phyloP scores from a whole-genome alignment of 2,888 invertebrate genomes.

The Acrocyrtus sp. region DNA sequence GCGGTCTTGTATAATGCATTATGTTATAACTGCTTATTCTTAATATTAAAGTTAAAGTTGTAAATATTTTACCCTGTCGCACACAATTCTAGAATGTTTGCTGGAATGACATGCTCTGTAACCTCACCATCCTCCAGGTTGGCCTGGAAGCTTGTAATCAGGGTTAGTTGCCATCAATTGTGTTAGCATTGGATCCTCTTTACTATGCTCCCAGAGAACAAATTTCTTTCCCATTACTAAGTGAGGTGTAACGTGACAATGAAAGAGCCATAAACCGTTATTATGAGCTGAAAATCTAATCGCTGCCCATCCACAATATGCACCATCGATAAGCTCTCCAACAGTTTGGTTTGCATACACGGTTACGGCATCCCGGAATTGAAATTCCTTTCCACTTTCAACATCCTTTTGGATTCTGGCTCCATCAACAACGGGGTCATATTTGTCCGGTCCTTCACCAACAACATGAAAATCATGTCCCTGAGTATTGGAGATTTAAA shows the following conservation, averaged over 20 bases:
- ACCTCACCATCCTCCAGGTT: conserved; percentile 25
- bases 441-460: conserved; percentile 49
- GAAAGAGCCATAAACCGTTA: conserved; percentile 42
- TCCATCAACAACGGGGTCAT: conserved; percentile 42
- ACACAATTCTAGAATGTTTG: too few relatives aligned
- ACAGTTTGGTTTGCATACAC: conserved; percentile 43
- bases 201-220: conserved; percentile 51
- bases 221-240: conserved; percentile 54
- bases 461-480: conserved; percentile 49
- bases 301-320: conserved; percentile 53
- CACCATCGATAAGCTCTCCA: conserved; percentile 21
- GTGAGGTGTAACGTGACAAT: conserved; percentile 55
- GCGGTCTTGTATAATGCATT: too few relatives aligned
- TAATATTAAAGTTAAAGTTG: too few relatives aligned
- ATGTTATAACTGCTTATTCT: too few relatives aligned
- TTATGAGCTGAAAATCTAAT: conserved; percentile 50
- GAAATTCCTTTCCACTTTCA: conserved; percentile 21
- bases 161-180: conserved; percentile 22
- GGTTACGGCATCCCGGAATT: conserved; percentile 42
- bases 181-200: conserved; percentile 38
- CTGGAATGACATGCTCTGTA: background rate
- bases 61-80: too few relatives aligned
- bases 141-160: background rate
- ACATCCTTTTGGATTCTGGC: conserved; percentile 41
- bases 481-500: too few relatives aligned